Evolutionary conservation across 1,140 invertebrate species (phyloP).

Genomic region (Ganaspis sp.): DNA sequence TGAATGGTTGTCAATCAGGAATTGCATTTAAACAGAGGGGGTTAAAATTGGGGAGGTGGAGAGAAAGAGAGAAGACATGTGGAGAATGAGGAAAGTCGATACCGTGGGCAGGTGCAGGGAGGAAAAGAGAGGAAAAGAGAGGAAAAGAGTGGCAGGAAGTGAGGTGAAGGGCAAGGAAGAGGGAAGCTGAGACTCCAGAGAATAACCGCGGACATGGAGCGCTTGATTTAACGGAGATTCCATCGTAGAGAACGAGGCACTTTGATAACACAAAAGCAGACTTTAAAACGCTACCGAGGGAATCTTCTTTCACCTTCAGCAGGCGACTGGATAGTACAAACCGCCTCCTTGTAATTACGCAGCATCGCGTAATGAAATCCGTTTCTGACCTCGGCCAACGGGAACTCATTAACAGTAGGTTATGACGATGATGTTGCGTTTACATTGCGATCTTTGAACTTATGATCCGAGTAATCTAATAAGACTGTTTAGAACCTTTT

Average conservation of each 20-base stretch:
- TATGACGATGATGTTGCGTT: constrained; percentile 17
- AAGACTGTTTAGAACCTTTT: constrained; percentile 9
- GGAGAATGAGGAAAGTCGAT: constrained; percentile 36
- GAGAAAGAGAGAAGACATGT: constrained; percentile 23
- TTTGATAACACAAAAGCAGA: constrained; percentile 11
- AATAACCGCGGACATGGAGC: constrained; percentile 15
- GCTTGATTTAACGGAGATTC: constrained; percentile 27
- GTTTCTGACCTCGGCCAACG: constrained; percentile 22
- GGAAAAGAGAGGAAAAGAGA: neutral
- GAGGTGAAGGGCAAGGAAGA: neutral
- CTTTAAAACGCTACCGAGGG: constrained; percentile 24
- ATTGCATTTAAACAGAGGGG: neutral
- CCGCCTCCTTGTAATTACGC: constrained; percentile 11
- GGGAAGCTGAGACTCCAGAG: neutral
- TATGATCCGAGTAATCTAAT: constrained; percentile 18
- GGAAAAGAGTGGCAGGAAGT: constrained; percentile 24
- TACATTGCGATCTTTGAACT: constrained; percentile 23
- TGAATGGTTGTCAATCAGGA: neutral
- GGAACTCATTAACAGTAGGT: constrained; percentile 25
- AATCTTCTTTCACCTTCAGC: constrained; percentile 27
- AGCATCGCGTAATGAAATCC: constrained; percentile 26
- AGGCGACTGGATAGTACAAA: constrained; percentile 6
- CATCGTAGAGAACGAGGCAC: constrained; percentile 7
- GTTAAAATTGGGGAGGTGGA: too few species aligned
- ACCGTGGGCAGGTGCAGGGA: neutral